Percentiles rank a stretch among this genome's conserved stretches.
phyloP scores from a whole-genome alignment of 2,888 invertebrate genomes.

The Druceiella hillmani region DNA sequence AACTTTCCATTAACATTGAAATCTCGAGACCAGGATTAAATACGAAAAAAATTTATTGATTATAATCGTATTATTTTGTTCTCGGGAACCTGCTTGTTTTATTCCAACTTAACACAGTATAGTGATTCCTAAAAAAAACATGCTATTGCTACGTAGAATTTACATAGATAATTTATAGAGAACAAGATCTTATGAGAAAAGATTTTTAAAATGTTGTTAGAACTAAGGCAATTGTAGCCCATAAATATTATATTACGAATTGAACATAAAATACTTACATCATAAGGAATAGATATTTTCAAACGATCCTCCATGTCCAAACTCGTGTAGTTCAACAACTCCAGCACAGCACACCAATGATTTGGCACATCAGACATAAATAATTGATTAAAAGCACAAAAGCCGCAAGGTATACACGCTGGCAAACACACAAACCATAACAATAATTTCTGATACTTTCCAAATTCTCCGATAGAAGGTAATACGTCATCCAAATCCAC shows the following conservation, averaged over 20 bases:
- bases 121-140: too few relatives aligned
- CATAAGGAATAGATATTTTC: conserved; percentile 59
- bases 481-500: conserved; percentile 83
- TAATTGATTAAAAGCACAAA: conserved; percentile 88
- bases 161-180: too few relatives aligned
- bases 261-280: conserved; percentile 31
- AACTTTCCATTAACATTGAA: too few relatives aligned
- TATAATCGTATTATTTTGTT: too few relatives aligned
- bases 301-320: conserved; percentile 55
- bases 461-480: conserved; percentile 84
- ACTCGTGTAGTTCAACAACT: conserved; percentile 46
- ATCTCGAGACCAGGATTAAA: too few relatives aligned
- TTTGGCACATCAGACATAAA: conserved; percentile 87
- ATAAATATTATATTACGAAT: too few relatives aligned
- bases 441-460: conserved; percentile 78
- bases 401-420: conserved; percentile 86
- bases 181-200: too few relatives aligned
- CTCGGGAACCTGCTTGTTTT: too few relatives aligned
- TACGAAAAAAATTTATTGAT: too few relatives aligned
- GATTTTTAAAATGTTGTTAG: conserved; percentile 2
- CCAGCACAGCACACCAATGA: conserved; percentile 79
- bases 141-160: too few relatives aligned
- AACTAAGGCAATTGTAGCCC: too few relatives aligned
- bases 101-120: too few relatives aligned
- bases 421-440: conserved; percentile 84